Evolutionary conservation across 2,797 vertebrate genomes (phyloP).

Genomic region (Myotis findleyi): DNA sequence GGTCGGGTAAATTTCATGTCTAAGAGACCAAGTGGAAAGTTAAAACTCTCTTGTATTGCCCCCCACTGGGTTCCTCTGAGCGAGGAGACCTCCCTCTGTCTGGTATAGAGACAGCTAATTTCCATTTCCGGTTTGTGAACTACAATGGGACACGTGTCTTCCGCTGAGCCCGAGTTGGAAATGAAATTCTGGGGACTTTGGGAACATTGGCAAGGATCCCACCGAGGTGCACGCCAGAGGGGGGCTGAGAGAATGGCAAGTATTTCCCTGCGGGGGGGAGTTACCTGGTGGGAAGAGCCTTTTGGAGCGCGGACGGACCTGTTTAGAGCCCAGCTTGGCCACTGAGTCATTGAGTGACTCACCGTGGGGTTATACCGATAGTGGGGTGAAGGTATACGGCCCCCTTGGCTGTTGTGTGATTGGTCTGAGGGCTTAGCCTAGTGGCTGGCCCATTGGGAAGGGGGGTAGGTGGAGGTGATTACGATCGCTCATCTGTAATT

Average conservation of each 20-base stretch:
- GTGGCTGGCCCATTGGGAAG: not conserved
- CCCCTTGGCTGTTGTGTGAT: not conserved
- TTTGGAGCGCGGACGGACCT: not conserved
- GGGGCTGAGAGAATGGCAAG: not conserved
- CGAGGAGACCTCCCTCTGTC: not conserved
- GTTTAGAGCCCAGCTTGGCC: not conserved
- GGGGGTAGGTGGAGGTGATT: not conserved
- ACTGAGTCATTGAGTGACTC: not conserved
- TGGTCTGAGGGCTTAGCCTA: not conserved
- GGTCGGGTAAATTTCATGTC: constrained; percentile 30
- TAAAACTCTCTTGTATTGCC: not conserved
- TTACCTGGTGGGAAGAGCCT: not conserved
- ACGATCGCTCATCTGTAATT: not conserved
- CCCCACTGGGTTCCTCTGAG: not conserved
- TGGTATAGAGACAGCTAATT: not conserved
- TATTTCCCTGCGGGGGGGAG: not conserved
- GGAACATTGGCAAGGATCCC: not conserved
- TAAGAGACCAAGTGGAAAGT: not conserved
- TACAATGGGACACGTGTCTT: not conserved
- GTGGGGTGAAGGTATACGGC: not conserved
- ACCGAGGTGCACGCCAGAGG: too few species aligned
- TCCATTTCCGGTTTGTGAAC: not conserved
- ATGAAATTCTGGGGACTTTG: not conserved
- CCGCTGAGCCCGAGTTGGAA: not conserved
- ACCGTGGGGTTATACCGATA: not conserved